These are phyloP conservation scores for Hemistola chrysoprasaria DNA, from an alignment of 2,888 invertebrate species.

Conservation along the genomic window DNA sequence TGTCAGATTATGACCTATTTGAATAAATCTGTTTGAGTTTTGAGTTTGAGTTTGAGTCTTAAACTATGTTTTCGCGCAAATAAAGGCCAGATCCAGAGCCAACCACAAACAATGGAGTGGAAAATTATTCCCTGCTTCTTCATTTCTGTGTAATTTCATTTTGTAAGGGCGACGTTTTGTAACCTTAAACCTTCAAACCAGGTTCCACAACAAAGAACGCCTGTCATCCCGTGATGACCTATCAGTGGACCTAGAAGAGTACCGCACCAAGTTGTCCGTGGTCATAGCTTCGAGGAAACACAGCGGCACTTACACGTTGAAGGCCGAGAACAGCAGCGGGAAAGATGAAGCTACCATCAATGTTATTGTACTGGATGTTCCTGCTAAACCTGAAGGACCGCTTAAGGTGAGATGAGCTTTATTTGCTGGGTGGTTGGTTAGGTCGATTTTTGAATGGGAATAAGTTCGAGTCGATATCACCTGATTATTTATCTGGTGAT, in stretches of 20 bases:
- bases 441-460: not conserved
- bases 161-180: too few species aligned
- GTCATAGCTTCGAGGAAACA: slow-evolving; percentile 88
- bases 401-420: slow-evolving; percentile 82
- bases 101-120: too few species aligned
- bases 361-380: slow-evolving; percentile 92
- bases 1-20: too few species aligned
- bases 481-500: too few species aligned
- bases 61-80: too few species aligned
- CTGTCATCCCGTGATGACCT: slow-evolving; percentile 86
- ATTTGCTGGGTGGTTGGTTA: not conserved
- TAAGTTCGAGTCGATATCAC: too few species aligned
- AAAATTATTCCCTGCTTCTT: too few species aligned
- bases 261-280: slow-evolving; percentile 91
- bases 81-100: too few species aligned
- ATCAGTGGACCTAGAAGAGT: slow-evolving; percentile 90
- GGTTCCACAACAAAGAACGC: slow-evolving; percentile 92
- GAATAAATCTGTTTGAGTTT: too few species aligned
- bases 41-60: too few species aligned
- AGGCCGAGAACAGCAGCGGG: slow-evolving; percentile 95
- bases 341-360: slow-evolving; percentile 93
- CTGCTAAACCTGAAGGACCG: slow-evolving; percentile 96
- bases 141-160: too few species aligned
- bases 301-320: slow-evolving; percentile 91
- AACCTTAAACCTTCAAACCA: too few species aligned